Conservation (phyloP, 2,113 vertebrate species). For the Stegostoma tigrinum region DNA sequence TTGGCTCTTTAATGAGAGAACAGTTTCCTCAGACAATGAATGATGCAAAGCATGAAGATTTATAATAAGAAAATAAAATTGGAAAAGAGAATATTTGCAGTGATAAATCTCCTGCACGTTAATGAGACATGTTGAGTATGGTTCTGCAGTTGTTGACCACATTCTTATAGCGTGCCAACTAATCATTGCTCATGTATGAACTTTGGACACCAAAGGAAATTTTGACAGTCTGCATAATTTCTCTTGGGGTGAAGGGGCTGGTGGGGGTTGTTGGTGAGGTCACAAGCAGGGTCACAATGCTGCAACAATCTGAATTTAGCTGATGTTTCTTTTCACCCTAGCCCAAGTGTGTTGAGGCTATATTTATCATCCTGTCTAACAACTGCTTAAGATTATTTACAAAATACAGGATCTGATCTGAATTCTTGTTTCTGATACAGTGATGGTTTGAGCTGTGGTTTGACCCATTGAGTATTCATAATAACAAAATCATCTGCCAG, state of each 20-base stretch:
- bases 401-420: not conserved
- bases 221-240: not conserved
- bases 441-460: not conserved
- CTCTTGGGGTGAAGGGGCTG: not conserved
- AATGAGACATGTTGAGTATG: not conserved
- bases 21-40: not conserved
- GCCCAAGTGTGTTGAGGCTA: not conserved
- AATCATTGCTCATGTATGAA: not conserved
- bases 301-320: not conserved
- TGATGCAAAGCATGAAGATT: not conserved
- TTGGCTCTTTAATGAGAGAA: not conserved
- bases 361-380: not conserved
- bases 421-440: not conserved
- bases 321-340: not conserved
- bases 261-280: not conserved
- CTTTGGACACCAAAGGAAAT: not conserved
- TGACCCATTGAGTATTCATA: not conserved
- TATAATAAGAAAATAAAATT: not conserved
- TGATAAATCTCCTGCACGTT: not conserved
- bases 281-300: not conserved
- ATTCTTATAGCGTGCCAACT: not conserved
- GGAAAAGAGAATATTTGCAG: not conserved
- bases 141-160: not conserved
- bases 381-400: not conserved
- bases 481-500: not conserved